Evolutionary conservation across 2,797 vertebrate species (phyloP).

Genomic region (Pantherophis vulpinus): DNA sequence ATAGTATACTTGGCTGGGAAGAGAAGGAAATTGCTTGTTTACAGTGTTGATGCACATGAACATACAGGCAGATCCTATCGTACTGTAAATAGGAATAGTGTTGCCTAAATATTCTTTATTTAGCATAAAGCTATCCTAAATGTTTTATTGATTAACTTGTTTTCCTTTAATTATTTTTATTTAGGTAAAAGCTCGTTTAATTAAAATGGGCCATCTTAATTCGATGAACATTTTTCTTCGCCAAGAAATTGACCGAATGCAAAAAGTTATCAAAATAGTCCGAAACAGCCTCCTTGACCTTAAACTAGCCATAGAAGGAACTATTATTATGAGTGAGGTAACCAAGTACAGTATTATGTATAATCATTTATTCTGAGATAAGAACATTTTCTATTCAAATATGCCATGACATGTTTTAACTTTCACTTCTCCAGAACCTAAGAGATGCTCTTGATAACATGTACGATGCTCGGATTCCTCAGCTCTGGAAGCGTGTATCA

Average conservation of each 20-base stretch:
- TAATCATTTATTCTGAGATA: background rate
- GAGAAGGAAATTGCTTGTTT: background rate
- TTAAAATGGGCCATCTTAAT: constrained; percentile 81
- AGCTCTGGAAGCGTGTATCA: constrained; percentile 80
- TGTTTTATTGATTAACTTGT: background rate
- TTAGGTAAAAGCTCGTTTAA: constrained; percentile 76
- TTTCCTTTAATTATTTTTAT: constrained; percentile 22
- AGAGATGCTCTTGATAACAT: constrained; percentile 83
- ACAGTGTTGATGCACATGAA: background rate
- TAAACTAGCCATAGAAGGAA: constrained; percentile 83
- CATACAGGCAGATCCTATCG: background rate
- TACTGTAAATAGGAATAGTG: background rate
- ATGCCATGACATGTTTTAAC: background rate
- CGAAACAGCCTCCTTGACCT: constrained; percentile 76
- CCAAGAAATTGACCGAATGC: constrained; percentile 86
- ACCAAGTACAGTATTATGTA: constrained; percentile 38
- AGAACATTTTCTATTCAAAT: background rate
- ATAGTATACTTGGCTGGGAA: background rate
- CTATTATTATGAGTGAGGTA: constrained; percentile 83
- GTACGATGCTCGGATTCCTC: constrained; percentile 82
- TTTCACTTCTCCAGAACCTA: constrained; percentile 68
- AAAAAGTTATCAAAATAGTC: constrained; percentile 76
- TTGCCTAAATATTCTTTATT: background rate
- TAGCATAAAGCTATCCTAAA: background rate
- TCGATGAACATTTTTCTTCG: constrained; percentile 86